Percentiles rank a stretch among this genome's conserved stretches.
Evolutionary conservation across 2,113 vertebrate genomes (phyloP).

Genomic region (Zootoca vivipara): DNA sequence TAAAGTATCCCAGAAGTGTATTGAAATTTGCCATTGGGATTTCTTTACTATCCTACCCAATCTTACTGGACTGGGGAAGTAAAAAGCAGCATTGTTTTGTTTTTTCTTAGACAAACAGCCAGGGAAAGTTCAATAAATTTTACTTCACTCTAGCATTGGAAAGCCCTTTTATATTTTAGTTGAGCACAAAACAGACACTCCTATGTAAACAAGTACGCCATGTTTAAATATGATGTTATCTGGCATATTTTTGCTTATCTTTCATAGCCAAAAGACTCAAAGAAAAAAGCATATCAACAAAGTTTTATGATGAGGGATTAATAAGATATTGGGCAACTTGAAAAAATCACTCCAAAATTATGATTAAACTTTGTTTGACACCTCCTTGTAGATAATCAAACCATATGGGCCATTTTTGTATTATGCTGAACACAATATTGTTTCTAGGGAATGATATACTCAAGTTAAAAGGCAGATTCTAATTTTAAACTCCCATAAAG

Average conservation of each 20-base stretch:
- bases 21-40: too few relatives aligned
- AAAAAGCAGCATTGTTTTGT: too few relatives aligned
- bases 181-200: too few relatives aligned
- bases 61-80: too few relatives aligned
- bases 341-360: background rate
- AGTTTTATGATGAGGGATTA: background rate
- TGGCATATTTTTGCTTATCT: background rate
- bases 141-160: too few relatives aligned
- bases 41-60: too few relatives aligned
- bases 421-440: background rate
- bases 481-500: background rate
- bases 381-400: background rate
- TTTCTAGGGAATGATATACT: background rate
- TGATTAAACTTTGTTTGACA: background rate
- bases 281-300: background rate
- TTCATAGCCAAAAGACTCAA: background rate
- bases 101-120: too few relatives aligned
- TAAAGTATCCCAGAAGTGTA: too few relatives aligned
- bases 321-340: background rate
- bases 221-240: background rate
- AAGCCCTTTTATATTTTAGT: too few relatives aligned
- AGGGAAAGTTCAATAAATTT: too few relatives aligned
- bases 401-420: background rate
- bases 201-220: background rate
- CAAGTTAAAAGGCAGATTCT: slow-evolving; percentile 5